Evolutionary conservation across 2,888 invertebrate genomes (phyloP), one percentile per base, ranked within the genome.

Genomic region (Pachycephus smyrnensis): DNA sequence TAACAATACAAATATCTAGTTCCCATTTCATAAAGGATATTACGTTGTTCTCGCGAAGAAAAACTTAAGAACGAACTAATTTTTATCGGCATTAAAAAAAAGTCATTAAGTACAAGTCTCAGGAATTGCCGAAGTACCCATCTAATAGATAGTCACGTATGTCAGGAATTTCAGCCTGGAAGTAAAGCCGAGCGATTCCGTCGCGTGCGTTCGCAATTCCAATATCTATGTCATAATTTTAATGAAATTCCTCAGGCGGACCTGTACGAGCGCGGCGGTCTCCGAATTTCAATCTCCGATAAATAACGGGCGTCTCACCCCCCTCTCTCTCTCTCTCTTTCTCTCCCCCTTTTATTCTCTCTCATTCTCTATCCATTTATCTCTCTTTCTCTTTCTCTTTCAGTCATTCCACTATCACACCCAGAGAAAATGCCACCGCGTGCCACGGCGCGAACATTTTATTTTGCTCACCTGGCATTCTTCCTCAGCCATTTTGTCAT

Each of bases 211-310:
- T 82, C 80, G 80, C 82, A 81, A 84, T 86, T 88, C 88, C 90
- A 88, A 90, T 90, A 90, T 89, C 89, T 86, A 84, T 89, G 89
- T 89, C 87, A 87, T 89, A 86, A 88, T 90, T 90, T 89, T 90
- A 90, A 90, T 90, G 90, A 90, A 90, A 90, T 90, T 90, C 90
- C 88, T 84, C 76, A 73, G 31, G 30, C 31, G 31, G 37, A 31
- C 33, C 37, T 37, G 69, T n/a, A 55, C 68, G 73, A 31, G 36
- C 74, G 71, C 40, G 75, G 30, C 84, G 81, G 85, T 86, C 87
- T 85, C 80, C 84, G 89, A 88, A 90, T 90, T 88, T 89, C 88
- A 89, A 88, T 88, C 81, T 85, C 83, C 86, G 85, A 87, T 86
- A 87, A 85, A 88, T 88, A 87, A 87, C 83, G 81, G 82, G 9